phyloP scores from a whole-genome alignment of 64 coral and sea anemone species.

The Astreopora myriophthalma region DNA sequence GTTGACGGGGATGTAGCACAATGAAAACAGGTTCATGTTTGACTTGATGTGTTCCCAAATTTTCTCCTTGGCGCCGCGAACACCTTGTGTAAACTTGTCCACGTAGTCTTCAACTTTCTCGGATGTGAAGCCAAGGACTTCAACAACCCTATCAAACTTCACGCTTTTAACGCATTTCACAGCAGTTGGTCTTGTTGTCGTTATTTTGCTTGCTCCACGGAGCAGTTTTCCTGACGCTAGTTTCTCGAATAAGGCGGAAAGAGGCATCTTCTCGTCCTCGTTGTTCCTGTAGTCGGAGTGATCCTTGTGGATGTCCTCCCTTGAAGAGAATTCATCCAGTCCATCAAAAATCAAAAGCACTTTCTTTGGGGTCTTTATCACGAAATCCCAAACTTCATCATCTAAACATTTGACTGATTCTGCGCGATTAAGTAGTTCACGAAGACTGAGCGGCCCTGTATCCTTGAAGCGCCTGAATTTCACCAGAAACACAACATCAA shows the following conservation, averaged over 20 bases:
- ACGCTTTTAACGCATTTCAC: constrained; percentile 5
- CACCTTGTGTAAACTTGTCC: no score
- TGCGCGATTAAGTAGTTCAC: neutral
- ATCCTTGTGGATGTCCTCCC: neutral
- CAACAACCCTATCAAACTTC: constrained; percentile 21
- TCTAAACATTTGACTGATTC: constrained; percentile 12
- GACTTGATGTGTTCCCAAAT: no score
- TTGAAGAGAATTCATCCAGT: no score
- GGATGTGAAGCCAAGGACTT: constrained; percentile 70
- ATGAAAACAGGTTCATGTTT: no score
- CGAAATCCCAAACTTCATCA: constrained; percentile 6
- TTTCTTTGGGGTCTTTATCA: no score
- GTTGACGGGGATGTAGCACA: no score
- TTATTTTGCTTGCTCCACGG: constrained; percentile 9
- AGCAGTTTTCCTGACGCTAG: constrained; percentile 39
- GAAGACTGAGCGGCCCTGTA: neutral
- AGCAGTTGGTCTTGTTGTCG: no score
- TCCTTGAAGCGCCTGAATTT: constrained; percentile 31
- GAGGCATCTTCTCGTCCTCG: constrained; percentile 3
- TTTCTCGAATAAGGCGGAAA: neutral
- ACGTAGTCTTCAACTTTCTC: no score
- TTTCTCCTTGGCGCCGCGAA: no score
- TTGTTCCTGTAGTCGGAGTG: no score
- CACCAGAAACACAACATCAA: constrained; percentile 33
- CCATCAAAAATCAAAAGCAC: no score